Base-by-base conservation (phyloP, 1,140 invertebrate genomes). In the Epicauta chinensis region DNA sequence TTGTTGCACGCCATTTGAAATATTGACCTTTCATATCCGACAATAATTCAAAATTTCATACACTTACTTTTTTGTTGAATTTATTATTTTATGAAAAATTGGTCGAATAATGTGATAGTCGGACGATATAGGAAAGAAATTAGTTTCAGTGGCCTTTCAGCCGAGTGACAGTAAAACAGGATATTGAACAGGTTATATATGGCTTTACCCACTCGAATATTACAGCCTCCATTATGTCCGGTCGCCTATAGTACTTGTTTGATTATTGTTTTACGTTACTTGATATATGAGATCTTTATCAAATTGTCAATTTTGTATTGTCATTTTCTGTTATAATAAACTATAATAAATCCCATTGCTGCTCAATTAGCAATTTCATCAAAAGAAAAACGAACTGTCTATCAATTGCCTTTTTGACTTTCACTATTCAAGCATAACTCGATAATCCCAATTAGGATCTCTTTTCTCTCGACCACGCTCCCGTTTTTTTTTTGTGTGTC, bases 111-210 rank as follows among this genome's bases (percentile, higher is more conserved):
- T n/a, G n/a, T n/a, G n/a, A 23, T 23, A 2, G 23, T 23, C 4
- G 23, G n/a, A n/a, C n/a, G n/a, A 12, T 46, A 38, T 51, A 57
- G 55, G 55, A 57, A 57, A 57, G 55, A 57, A 57, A 57, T 57
- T 57, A 57, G 50, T 46, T 56, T 50, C 54, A 45, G 54, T 49
- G 54, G 54, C 49, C 54, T 51, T 54, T 54, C 56, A 51, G 56
- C 50, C 51, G 45, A 45, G 34, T 51, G 56, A 39, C 51, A 41
- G 47, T 46, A 37, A 42, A 47, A 46, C 55, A 57, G 55, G 55
- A 57, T 57, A 57, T 57, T 57, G 55, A 51, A 57, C 55, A 57
- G 51, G 55, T 57, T 57, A 57, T 57, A 57, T 57, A 57, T 57
- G 51, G 45, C 55, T 49, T 38, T 57, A 46, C 42, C 32, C 53